These are phyloP conservation scores for Peucedramus taeniatus DNA, from an alignment of 2,113 vertebrate genomes.

Conservation along the genomic window DNA sequence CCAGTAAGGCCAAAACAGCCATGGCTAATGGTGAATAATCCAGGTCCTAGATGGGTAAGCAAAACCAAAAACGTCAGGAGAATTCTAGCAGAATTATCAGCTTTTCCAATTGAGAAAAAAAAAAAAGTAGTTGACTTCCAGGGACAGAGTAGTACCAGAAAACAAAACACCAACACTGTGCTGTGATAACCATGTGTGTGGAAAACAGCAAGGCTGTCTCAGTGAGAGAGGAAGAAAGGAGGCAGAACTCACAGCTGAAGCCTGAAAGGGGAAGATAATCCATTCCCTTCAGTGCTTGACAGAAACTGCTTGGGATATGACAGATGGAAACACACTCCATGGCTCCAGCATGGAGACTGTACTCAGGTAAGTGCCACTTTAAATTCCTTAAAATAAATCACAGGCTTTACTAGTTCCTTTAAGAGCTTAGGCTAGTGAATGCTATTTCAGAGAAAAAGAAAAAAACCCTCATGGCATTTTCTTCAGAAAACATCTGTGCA, in stretches of 20 bases:
- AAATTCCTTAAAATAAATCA: background rate
- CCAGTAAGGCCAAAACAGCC: background rate
- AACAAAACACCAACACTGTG: background rate
- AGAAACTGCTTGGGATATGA: background rate
- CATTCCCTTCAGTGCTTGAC: background rate
- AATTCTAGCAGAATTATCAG: background rate
- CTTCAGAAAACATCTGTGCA: accelerated
- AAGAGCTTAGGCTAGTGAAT: background rate
- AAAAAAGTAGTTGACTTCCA: background rate
- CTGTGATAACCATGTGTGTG: background rate
- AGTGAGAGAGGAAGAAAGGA: background rate
- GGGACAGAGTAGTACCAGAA: background rate
- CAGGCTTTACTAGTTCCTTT: background rate
- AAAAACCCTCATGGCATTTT: background rate
- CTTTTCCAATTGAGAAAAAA: background rate
- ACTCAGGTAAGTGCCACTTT: background rate
- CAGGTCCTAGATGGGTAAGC: background rate
- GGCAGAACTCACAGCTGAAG: background rate
- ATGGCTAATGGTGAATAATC: background rate
- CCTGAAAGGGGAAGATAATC: background rate
- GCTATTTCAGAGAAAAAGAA: background rate
- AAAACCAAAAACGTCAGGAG: background rate
- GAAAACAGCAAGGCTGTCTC: background rate
- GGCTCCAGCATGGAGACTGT: background rate
- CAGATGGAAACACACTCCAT: background rate